Base-by-base conservation (phyloP, 2,797 vertebrate genomes). In the Ibycter americanus region DNA sequence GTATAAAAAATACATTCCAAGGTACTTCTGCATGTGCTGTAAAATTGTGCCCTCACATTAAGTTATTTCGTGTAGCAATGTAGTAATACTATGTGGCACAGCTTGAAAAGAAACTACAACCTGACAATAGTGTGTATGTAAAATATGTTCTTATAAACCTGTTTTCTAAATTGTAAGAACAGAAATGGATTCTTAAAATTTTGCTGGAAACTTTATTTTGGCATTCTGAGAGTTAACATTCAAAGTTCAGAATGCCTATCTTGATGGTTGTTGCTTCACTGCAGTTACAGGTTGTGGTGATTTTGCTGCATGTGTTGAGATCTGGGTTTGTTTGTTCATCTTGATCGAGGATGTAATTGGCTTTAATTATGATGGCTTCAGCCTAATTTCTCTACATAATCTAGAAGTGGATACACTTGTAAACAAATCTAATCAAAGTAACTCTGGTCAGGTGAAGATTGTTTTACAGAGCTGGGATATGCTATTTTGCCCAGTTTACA, bases 321-420 rank as follows among this genome's bases (percentile, higher is more conserved):
- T 90, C 90, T 42, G 67, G 27, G 7, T 90, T 73, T 40, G 47
- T 81, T 63, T 68, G 80, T 77, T 89, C 42, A 8, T 36, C 13
- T 77, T 73, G 36, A 47, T 73, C 26, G 67, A 78, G 38, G 55
- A 3, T 91, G 10, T 34, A 32, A 34, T 52, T 79, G 46, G 59
- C 72, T 90, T 71, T 86, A 79, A 63, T 42, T 87, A 9, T 3
- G 11, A 22, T 27, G 32, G 67, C 62, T 54, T 79, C 36, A 52
- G 65, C 49, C 62, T 65, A 9, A 56, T 79, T 73, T 87, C 74
- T 90, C 78, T 90, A 66, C 74, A n/a, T 92, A 89, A 96, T 94
- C 91, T 90, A 94, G 91, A 96, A 89, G 61, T 44, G 71, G 51
- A 49, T 55, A 56, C 29, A 20, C 19, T 42, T 80, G 27, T 67